These are phyloP conservation scores for Tyrannus savana DNA, from an alignment of 2,113 vertebrate genomes.

Conservation along the genomic window DNA sequence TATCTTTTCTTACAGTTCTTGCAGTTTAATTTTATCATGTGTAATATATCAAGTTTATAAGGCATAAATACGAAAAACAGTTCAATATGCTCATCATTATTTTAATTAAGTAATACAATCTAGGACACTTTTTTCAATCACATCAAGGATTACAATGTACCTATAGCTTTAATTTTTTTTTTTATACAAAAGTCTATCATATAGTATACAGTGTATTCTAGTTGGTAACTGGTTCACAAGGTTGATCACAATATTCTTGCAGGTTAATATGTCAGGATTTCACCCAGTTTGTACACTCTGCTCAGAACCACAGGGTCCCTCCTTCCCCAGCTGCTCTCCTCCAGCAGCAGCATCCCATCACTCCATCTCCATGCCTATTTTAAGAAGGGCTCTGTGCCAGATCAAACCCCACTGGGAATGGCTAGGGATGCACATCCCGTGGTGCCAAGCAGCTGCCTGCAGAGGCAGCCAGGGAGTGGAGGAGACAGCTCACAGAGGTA, in stretches of 20 bases:
- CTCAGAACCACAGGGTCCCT: not conserved
- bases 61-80: constrained; percentile 77
- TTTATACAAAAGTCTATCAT: constrained; percentile 67
- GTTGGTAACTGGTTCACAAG: constrained; percentile 67
- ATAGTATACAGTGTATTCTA: constrained; percentile 56
- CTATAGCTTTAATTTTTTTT: constrained; percentile 60
- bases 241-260: constrained; percentile 58
- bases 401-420: not conserved
- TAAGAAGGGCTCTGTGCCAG: not conserved
- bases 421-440: not conserved
- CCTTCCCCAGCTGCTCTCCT: constrained; percentile 23
- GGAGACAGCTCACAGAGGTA: not conserved
- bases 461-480: not conserved
- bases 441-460: not conserved
- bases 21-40: constrained; percentile 25
- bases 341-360: not conserved
- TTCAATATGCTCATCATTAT: constrained; percentile 69
- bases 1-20: not conserved
- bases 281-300: not conserved
- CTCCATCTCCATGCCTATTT: not conserved
- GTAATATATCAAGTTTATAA: constrained; percentile 74
- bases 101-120: constrained; percentile 69
- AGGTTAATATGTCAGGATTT: constrained; percentile 42
- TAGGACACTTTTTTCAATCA: constrained; percentile 63
- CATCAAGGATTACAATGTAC: constrained; percentile 60